phyloP scores from a whole-genome alignment of 2,888 invertebrate genomes.

The Mamestra brassicae region DNA sequence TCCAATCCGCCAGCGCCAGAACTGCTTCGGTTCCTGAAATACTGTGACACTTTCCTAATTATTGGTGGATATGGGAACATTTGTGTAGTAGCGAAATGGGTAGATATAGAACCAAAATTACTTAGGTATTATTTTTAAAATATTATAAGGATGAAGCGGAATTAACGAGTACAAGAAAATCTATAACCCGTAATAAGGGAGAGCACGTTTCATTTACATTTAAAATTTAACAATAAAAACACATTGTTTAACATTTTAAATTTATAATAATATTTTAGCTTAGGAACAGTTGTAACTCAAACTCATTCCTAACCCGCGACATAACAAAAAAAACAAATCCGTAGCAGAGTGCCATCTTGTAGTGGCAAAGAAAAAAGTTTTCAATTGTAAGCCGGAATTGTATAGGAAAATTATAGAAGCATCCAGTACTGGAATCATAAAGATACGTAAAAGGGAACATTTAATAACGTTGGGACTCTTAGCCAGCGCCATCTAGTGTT shows the following conservation, averaged over 20 bases:
- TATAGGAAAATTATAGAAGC: background rate
- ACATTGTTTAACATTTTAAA: background rate
- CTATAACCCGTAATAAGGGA: background rate
- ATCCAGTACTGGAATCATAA: background rate
- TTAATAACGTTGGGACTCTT: background rate
- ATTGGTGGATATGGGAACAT: slow-evolving; percentile 14
- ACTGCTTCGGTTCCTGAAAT: slow-evolving; percentile 46
- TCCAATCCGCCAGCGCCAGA: slow-evolving; percentile 46
- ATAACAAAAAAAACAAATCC: background rate
- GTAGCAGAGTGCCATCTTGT: slow-evolving; percentile 16
- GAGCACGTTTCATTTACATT: background rate
- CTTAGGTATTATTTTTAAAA: background rate
- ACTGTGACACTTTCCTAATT: slow-evolving; percentile 58
- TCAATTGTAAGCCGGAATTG: background rate
- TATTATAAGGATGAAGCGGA: no score
- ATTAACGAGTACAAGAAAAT: no score
- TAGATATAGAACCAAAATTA: background rate
- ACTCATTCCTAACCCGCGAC: background rate
- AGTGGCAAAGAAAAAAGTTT: background rate
- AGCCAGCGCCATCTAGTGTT: slow-evolving; percentile 55
- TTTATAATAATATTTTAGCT: background rate
- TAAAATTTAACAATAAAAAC: background rate
- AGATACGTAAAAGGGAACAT: background rate
- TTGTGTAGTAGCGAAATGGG: background rate
- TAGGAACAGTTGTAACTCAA: background rate